phyloP scores from a whole-genome alignment of 2,797 vertebrate genomes.

The Enoplosus armatus region DNA sequence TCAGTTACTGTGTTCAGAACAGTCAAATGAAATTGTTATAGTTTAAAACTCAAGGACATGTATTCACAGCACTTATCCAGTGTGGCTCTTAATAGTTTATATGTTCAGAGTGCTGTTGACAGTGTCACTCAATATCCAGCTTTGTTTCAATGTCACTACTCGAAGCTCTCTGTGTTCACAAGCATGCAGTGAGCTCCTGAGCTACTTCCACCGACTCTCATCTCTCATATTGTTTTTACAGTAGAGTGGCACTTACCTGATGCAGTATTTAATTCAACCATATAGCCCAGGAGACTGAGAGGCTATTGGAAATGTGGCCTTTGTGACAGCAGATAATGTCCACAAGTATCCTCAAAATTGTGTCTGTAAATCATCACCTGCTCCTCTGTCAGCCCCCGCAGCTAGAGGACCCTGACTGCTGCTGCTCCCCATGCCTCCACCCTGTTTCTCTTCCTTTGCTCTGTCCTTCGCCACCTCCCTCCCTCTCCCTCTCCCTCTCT shows the following conservation, averaged over 20 bases:
- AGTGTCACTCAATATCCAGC: not conserved
- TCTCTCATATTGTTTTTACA: conserved; percentile 21
- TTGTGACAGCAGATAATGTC: conserved; percentile 63
- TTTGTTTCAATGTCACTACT: conserved; percentile 37
- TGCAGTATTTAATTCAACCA: conserved; percentile 38
- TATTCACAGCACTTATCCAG: not conserved
- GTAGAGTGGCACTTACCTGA: conserved; percentile 26
- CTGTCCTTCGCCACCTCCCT: conserved; percentile 9
- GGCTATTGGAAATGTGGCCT: conserved; percentile 43
- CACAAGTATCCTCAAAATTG: conserved; percentile 78
- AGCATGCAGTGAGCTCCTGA: conserved; percentile 9
- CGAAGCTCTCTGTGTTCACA: conserved; percentile 24
- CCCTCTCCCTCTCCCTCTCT: not conserved
- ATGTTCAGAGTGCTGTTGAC: conserved; percentile 19
- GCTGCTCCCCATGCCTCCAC: conserved; percentile 17
- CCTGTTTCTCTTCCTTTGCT: conserved; percentile 37
- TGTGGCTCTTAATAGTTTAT: conserved; percentile 1
- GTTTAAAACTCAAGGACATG: conserved; percentile 17
- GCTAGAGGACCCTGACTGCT: conserved; percentile 54
- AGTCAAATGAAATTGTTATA: not conserved
- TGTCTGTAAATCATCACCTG: conserved; percentile 76
- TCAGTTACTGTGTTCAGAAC: not conserved
- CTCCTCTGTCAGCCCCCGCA: conserved; percentile 58
- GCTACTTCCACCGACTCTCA: conserved; percentile 8
- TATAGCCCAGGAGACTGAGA: conserved; percentile 44